Evolutionary conservation across 2,113 vertebrate genomes (phyloP), one percentile per base, ranked within the genome.

Genomic region (Phalacrocorax brasilianus): DNA sequence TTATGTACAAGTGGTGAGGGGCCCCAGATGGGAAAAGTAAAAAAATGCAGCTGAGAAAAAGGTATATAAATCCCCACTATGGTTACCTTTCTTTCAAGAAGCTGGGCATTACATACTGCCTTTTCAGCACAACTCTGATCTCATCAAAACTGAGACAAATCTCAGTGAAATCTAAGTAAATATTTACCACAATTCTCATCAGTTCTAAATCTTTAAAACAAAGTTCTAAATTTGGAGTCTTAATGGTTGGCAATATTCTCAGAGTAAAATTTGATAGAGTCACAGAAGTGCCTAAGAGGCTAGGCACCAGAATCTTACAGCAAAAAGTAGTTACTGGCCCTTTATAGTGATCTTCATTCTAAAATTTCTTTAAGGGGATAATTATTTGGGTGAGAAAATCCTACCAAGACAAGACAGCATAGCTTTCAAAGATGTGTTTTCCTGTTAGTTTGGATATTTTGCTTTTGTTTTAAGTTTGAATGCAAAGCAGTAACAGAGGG

Each of bases 41-140:
- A 78, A 75, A 76, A 53, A 42, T 4, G 2, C 32, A 56, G 11
- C 12, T 11, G 20, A 61, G 9, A 10, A 81, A 62, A 52, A 62
- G 3, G 6, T 24, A 24, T 8, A 12, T 21, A 55, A 71, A 76
- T 20, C 12, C 7, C 21, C 3, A 0, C 14, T 14, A 9, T 1
- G 6, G 47, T 72, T 44, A 28, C 11, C 14, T 14, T 28, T 50
- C 24, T 67, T 88, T 52, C 33, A 66, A 56, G 24, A 61, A 67
- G 32, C 14, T 63, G 40, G 30, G 21, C 21, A 30, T 56, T 72
- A 42, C 5, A 2, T 28, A 28, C 12, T 32, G 30, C 22, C 24
- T 89, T 94, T 78, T 30, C n/a, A 82, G 53, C 12, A 75, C 16
- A 76, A 49, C 27, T 58, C 52, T 66, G 27, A 49, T 76, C 66